Conservation (phyloP, 2,113 vertebrate species). For the Peromyscus leucopus region DNA sequence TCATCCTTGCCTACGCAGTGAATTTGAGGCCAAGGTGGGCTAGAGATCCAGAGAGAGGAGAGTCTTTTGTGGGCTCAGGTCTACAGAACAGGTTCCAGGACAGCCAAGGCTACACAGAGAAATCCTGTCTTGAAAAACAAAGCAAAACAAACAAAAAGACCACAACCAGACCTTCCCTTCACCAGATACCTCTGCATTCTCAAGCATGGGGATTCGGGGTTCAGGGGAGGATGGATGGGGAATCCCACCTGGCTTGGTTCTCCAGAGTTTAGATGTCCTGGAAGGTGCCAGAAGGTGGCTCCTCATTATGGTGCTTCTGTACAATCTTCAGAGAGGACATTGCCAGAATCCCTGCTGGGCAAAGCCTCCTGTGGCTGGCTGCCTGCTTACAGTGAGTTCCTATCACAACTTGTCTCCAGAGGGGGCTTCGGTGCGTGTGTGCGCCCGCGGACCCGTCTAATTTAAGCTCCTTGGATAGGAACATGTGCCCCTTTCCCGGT, state of each 20-base stretch:
- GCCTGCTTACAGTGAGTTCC: background rate
- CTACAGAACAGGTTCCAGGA: background rate
- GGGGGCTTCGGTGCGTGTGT: background rate
- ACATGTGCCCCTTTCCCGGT: background rate
- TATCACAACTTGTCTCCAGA: background rate
- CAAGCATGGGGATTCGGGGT: background rate
- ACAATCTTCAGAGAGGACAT: background rate
- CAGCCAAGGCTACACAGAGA: background rate
- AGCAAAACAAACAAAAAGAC: background rate
- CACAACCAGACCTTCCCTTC: background rate
- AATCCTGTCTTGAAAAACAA: background rate
- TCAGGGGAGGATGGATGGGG: background rate
- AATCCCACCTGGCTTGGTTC: background rate
- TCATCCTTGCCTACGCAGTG: background rate
- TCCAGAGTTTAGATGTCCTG: background rate
- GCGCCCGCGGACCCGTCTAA: background rate
- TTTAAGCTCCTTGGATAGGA: background rate
- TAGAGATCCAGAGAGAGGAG: background rate
- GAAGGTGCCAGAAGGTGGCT: background rate
- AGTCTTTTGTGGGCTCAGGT: background rate
- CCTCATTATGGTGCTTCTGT: background rate
- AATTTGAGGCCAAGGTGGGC: background rate
- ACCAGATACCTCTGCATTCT: background rate
- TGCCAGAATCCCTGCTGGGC: background rate
- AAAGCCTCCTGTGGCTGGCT: background rate